These are phyloP conservation scores for Balearica regulorum DNA, from an alignment of 2,797 vertebrate species.

Conservation along the genomic window DNA sequence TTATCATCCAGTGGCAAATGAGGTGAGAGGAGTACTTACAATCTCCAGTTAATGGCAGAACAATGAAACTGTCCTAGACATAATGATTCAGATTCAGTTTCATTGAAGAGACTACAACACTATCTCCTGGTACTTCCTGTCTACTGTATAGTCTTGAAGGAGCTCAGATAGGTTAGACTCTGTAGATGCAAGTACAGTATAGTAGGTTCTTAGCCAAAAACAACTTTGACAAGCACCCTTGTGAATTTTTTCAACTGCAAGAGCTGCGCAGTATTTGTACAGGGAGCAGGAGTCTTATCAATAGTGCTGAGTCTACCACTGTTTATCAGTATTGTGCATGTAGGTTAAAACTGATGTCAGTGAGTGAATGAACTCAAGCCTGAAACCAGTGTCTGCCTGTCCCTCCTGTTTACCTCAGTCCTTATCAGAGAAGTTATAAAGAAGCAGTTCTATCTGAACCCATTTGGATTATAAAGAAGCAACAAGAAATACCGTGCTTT, in stretches of 20 bases:
- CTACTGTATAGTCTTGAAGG: not conserved
- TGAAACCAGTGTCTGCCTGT: slow-evolving; percentile 39
- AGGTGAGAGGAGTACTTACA: not conserved
- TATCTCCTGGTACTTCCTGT: not conserved
- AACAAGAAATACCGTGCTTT: slow-evolving; percentile 47
- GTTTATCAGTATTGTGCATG: slow-evolving; percentile 64
- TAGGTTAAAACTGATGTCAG: slow-evolving; percentile 57
- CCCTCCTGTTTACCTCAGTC: slow-evolving; percentile 60
- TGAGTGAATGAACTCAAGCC: slow-evolving; percentile 3
- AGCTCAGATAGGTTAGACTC: not conserved
- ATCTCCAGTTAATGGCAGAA: not conserved
- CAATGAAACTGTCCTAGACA: not conserved
- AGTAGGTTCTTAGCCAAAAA: not conserved
- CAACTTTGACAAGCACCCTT: not conserved
- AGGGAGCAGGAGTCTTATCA: slow-evolving; percentile 10
- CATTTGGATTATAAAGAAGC: slow-evolving; percentile 36
- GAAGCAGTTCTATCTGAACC: slow-evolving; percentile 48
- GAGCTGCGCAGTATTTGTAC: not conserved
- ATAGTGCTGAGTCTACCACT: slow-evolving; percentile 56
- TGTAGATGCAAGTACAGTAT: not conserved
- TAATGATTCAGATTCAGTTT: not conserved
- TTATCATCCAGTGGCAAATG: not conserved
- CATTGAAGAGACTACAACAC: not conserved
- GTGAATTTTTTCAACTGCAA: not conserved
- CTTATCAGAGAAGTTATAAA: slow-evolving; percentile 75